Evolutionary conservation across 2,113 vertebrate genomes (phyloP), one percentile per base, ranked within the genome.

Genomic region (Cavia porcellus): DNA sequence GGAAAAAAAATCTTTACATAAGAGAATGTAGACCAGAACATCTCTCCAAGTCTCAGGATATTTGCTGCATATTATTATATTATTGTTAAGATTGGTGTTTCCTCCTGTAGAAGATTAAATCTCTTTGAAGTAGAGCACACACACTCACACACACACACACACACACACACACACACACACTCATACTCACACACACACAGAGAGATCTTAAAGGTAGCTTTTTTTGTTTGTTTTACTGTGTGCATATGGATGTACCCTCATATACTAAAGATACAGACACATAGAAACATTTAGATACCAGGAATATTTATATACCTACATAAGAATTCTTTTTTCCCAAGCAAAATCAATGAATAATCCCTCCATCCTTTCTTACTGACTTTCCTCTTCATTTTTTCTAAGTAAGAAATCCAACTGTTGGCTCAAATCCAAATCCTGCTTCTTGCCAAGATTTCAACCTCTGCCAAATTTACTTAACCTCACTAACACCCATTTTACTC

Each of bases 391-490:
- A 24, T 57, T 79, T n/a, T 85, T n/a, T 80, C 13, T 68, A 84
- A 74, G 1, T 84, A 75, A 64, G 45, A 81, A 93, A 85, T 30
- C 45, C 59, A 86, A 86, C 57, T 80, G 13, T 87, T 85, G 17
- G 25, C 25, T 95, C 50, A 80, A 87, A 83, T 90, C 20, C 25
- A 96, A 75, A 74, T 68, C 62, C 4, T 38, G 30, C 57, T 64
- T 86, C 57, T 75, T 83, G 86, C n/a, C 57, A 57, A 17, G 94
- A 96, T 96, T 96, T 55, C 92, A 66, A 85, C 75, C 47, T 92
- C 14, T 72, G 55, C 45, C 28, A 95, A 72, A 68, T 57, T 74
- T 83, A 62, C 15, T 86, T 77, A 74, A 35, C 42, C 35, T 95
- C 25, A 59, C 62, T 64, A 86, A 92, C 11, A 15, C 28, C 64